phyloP scores from a whole-genome alignment of 2,888 invertebrate genomes.

The Caenorhabditis zanzibari region DNA sequence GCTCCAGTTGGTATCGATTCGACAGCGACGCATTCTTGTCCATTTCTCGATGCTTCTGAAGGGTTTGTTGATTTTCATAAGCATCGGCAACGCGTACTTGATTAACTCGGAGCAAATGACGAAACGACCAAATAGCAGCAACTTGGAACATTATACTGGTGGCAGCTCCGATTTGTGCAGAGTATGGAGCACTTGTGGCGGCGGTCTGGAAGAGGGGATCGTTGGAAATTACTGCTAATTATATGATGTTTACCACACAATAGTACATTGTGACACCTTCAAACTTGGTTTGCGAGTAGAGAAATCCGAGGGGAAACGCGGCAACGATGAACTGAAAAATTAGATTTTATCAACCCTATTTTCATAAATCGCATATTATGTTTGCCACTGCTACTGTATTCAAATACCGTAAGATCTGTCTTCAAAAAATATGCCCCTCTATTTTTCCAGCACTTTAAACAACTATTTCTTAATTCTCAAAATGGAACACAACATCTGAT shows the following conservation, averaged over 20 bases:
- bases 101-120: slow-evolving; percentile 33
- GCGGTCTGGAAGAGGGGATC: slow-evolving; percentile 26
- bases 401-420: no score
- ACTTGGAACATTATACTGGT: slow-evolving; percentile 46
- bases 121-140: slow-evolving; percentile 28
- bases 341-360: not conserved
- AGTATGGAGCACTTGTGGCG: slow-evolving; percentile 18
- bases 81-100: slow-evolving; percentile 42
- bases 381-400: not conserved
- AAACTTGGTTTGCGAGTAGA: slow-evolving; percentile 37
- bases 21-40: slow-evolving; percentile 34
- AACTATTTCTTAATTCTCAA: no score
- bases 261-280: slow-evolving; percentile 49
- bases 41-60: slow-evolving; percentile 36
- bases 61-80: slow-evolving; percentile 15
- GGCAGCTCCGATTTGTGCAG: slow-evolving; percentile 40
- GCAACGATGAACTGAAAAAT: slow-evolving; percentile 39
- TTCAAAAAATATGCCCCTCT: no score
- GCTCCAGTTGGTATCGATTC: slow-evolving; percentile 54
- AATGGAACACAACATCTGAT: no score
- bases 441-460: no score
- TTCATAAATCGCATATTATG: no score
- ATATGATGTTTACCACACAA: slow-evolving; percentile 28
- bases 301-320: slow-evolving; percentile 22
- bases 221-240: not conserved